phyloP scores from a whole-genome alignment of 2,797 vertebrate genomes.

The Sphenodon punctatus region DNA sequence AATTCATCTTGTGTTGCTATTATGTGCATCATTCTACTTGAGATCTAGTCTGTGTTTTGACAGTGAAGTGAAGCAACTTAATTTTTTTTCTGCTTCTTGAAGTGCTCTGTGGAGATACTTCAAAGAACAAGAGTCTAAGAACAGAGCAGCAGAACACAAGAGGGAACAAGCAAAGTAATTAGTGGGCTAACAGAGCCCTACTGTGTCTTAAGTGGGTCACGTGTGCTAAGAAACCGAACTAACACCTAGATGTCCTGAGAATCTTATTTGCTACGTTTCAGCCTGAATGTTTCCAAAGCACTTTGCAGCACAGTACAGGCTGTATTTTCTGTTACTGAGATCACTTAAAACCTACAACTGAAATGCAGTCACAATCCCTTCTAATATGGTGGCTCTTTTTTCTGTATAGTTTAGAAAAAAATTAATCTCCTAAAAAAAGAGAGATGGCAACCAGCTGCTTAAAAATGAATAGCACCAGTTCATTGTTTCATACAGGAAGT shows the following conservation, averaged over 20 bases:
- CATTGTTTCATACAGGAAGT: background rate
- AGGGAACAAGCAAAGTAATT: background rate
- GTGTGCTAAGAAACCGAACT: background rate
- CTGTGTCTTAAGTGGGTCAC: no score
- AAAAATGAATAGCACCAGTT: background rate
- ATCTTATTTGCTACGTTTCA: background rate
- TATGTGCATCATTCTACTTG: background rate
- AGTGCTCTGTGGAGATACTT: background rate
- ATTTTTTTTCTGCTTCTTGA: background rate
- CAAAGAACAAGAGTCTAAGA: background rate
- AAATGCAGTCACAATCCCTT: background rate
- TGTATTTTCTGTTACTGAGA: no score
- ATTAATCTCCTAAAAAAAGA: background rate
- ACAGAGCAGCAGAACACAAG: no score
- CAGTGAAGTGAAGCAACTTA: background rate
- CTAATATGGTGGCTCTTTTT: background rate
- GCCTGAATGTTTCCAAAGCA: background rate
- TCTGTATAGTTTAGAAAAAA: background rate
- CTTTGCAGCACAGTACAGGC: background rate
- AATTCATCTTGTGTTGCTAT: background rate
- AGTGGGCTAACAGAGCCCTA: background rate
- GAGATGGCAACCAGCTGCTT: background rate
- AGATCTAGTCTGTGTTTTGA: background rate
- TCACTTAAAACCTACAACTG: background rate
- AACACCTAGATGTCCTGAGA: no score